A percentile compares a stretch with the other conserved stretches of the same genome.
Evolutionary conservation across 2,888 invertebrate genomes (phyloP).

Genomic region (Chrysolina haemoptera): DNA sequence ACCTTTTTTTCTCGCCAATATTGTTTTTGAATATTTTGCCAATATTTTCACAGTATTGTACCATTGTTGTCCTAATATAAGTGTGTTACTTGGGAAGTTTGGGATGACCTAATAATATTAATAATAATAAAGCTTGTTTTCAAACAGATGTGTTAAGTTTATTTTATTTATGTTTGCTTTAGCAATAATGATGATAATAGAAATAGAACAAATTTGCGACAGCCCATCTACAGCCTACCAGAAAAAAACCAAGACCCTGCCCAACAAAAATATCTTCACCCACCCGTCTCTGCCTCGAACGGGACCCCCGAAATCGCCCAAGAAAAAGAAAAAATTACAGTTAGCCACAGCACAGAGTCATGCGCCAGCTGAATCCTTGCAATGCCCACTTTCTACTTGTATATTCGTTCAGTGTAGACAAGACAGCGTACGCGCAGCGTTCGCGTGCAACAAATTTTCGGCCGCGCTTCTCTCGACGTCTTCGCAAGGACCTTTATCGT

Average conservation of each 20-base stretch:
- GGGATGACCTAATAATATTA: too few species aligned
- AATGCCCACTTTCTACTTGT: conserved; percentile 66
- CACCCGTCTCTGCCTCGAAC: neutral
- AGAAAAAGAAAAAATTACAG: conserved; percentile 59
- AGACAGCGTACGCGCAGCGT: conserved; percentile 21
- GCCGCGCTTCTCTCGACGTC: neutral
- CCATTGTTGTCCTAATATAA: too few species aligned
- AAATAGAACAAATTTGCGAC: too few species aligned
- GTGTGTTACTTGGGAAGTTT: too few species aligned
- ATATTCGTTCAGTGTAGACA: conserved; percentile 43
- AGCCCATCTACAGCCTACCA: neutral
- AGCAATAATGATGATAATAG: too few species aligned
- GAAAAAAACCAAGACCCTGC: neutral
- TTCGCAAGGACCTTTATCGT: neutral
- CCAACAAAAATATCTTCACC: too few species aligned
- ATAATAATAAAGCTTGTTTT: too few species aligned
- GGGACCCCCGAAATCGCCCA: neutral
- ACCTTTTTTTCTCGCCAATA: too few species aligned
- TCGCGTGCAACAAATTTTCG: neutral
- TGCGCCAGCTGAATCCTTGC: conserved; percentile 60
- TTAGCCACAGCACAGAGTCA: conserved; percentile 58
- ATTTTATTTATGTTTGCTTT: too few species aligned
- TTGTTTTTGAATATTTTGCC: too few species aligned
- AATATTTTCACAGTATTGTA: too few species aligned
- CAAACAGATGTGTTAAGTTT: too few species aligned